Conservation (phyloP, 23 tunicate species). For the Botrylloides violaceus region DNA sequence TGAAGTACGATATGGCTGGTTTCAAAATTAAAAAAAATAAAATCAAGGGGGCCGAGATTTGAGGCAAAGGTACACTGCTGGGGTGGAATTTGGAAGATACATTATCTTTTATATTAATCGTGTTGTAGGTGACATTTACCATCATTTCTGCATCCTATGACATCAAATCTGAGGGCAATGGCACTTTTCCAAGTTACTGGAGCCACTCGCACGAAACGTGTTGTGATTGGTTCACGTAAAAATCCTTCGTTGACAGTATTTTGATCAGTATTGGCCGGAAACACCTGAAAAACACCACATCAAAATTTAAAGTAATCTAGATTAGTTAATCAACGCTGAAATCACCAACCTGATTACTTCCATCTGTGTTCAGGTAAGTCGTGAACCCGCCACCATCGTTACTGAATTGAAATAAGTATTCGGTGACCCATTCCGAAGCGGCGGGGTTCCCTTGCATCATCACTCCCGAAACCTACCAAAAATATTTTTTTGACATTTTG, state of each 20-base stretch:
- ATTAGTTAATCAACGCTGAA: no score
- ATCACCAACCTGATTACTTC: constrained; percentile 33
- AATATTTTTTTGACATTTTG: neutral
- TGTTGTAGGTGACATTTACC: no score
- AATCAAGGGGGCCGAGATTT: no score
- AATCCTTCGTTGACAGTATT: constrained; percentile 60
- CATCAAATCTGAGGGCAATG: constrained; percentile 74
- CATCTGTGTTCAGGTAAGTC: constrained; percentile 35
- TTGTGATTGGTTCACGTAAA: constrained; percentile 63
- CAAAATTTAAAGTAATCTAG: no score
- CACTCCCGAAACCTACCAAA: constrained; percentile 53
- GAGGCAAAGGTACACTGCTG: no score
- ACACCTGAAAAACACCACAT: constrained; percentile 29
- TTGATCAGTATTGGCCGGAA: constrained; percentile 54
- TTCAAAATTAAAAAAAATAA: no score
- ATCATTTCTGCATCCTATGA: constrained; percentile 68
- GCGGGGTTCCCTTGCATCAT: constrained; percentile 47
- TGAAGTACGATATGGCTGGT: no score
- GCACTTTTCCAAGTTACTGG: constrained; percentile 69
- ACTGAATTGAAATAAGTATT: constrained; percentile 59
- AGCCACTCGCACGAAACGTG: constrained; percentile 46
- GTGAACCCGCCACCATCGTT: constrained; percentile 43
- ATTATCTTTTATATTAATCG: no score
- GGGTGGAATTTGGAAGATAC: no score
- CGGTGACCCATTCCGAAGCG: constrained; percentile 48